Percentiles rank a stretch among this genome's conserved stretches.
These are phyloP conservation scores for Meteorus colon DNA, from an alignment of 2,888 invertebrate species.

Conservation along the genomic window DNA sequence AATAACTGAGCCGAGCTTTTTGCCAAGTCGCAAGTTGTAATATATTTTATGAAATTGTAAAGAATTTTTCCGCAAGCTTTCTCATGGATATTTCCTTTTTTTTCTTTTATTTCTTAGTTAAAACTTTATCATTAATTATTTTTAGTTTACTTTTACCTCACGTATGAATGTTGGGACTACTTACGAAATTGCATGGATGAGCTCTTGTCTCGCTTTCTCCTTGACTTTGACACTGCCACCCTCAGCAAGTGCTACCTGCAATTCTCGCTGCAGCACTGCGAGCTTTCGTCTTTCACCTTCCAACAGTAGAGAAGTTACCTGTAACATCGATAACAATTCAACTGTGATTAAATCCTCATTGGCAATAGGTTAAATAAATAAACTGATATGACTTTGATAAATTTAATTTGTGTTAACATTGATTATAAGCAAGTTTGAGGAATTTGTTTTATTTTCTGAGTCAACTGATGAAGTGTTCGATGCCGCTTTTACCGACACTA, in stretches of 20 bases:
- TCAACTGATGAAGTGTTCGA: too few relatives aligned
- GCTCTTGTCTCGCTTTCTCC: constrained; percentile 80
- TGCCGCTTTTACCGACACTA: too few relatives aligned
- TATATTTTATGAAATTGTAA: constrained; percentile 24
- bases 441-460: too few relatives aligned
- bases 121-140: not conserved
- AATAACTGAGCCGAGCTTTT: constrained; percentile 23
- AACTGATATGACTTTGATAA: too few relatives aligned
- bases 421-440: too few relatives aligned
- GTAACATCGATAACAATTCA: constrained; percentile 56
- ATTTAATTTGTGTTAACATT: not conserved
- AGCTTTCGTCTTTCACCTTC: constrained; percentile 82
- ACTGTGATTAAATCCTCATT: too few relatives aligned
- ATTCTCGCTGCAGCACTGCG: constrained; percentile 79
- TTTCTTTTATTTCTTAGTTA: not conserved
- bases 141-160: not conserved
- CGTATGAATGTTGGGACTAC: constrained; percentile 59
- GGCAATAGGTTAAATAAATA: too few relatives aligned
- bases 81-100: constrained; percentile 9
- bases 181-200: constrained; percentile 80
- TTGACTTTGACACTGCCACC: constrained; percentile 80
- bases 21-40: constrained; percentile 16
- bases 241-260: constrained; percentile 78
- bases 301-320: constrained; percentile 81
- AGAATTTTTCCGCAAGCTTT: constrained; percentile 11